Percentiles rank a stretch among this genome's conserved stretches.
Conservation (phyloP, 2,888 invertebrate species). For the Myathropa florea region DNA sequence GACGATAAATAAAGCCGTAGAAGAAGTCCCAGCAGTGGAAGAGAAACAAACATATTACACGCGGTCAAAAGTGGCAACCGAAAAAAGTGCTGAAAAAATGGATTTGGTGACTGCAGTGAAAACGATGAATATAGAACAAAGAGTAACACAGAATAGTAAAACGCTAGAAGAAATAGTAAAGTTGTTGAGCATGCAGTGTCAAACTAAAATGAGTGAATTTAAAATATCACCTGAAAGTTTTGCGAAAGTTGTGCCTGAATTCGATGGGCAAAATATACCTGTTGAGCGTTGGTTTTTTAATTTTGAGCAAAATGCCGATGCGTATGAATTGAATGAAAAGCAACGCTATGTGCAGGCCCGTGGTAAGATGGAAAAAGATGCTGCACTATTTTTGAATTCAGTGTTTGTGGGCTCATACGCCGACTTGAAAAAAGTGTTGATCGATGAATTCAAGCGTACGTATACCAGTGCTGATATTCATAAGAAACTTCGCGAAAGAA, state of each 20-base stretch:
- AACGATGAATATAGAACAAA: not conserved
- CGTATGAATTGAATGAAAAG: too few species aligned
- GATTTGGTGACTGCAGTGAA: not conserved
- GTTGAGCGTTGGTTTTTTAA: too few species aligned
- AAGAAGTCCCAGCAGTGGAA: not conserved
- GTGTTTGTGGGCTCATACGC: too few species aligned
- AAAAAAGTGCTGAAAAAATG: not conserved
- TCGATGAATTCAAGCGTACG: too few species aligned
- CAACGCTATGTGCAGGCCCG: too few species aligned
- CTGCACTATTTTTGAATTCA: too few species aligned
- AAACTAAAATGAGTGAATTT: not conserved
- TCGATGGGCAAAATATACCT: too few species aligned
- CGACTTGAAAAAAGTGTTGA: too few species aligned
- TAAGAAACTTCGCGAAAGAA: too few species aligned
- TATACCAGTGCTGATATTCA: too few species aligned
- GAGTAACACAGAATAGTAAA: not conserved
- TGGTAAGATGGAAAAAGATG: conserved; percentile 29
- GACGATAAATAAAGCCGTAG: not conserved
- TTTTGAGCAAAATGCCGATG: too few species aligned
- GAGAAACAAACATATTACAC: not conserved
- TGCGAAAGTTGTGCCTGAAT: too few species aligned
- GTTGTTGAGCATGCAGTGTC: not conserved
- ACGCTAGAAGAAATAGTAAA: not conserved
- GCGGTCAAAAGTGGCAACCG: not conserved
- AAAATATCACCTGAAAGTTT: not conserved